Conservation (phyloP, 2,797 vertebrate genomes). For the Myripristis jacobus region DNA sequence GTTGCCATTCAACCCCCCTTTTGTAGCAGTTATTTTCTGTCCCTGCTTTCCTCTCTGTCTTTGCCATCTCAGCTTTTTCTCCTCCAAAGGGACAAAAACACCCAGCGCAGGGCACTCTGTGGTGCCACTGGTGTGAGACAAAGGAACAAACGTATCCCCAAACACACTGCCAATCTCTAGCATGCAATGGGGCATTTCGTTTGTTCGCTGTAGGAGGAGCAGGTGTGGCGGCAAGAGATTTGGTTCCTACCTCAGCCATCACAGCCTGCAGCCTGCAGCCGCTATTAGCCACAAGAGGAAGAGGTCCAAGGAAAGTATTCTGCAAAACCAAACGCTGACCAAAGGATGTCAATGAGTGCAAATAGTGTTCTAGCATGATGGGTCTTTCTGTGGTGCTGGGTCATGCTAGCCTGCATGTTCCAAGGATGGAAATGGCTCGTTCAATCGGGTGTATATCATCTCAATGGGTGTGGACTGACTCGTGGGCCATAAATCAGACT, state of each 20-base stretch:
- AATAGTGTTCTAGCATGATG: conserved; percentile 17
- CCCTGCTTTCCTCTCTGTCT: background rate
- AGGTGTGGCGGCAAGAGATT: background rate
- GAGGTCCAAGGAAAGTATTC: conserved; percentile 7
- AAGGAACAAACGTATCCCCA: background rate
- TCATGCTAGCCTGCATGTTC: conserved; percentile 6
- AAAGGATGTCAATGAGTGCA: conserved; percentile 38
- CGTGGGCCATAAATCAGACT: conserved; percentile 33
- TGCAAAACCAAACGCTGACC: conserved; percentile 36
- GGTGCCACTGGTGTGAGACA: conserved; percentile 4
- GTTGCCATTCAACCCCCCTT: background rate
- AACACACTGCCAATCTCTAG: background rate
- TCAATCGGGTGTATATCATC: conserved; percentile 33
- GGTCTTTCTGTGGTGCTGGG: conserved; percentile 15
- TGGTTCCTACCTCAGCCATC: background rate
- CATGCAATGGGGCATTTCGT: background rate
- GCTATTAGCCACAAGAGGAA: conserved; percentile 12
- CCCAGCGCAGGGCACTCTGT: background rate
- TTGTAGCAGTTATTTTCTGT: background rate
- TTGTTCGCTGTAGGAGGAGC: conserved; percentile 1
- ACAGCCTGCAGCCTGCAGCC: background rate
- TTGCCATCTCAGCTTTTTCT: background rate
- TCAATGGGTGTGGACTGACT: conserved; percentile 27
- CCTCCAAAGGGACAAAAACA: conserved; percentile 6
- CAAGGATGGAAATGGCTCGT: conserved; percentile 25